Base-by-base conservation (phyloP, 2,797 vertebrate species). In the Pelochelys cantorii region DNA sequence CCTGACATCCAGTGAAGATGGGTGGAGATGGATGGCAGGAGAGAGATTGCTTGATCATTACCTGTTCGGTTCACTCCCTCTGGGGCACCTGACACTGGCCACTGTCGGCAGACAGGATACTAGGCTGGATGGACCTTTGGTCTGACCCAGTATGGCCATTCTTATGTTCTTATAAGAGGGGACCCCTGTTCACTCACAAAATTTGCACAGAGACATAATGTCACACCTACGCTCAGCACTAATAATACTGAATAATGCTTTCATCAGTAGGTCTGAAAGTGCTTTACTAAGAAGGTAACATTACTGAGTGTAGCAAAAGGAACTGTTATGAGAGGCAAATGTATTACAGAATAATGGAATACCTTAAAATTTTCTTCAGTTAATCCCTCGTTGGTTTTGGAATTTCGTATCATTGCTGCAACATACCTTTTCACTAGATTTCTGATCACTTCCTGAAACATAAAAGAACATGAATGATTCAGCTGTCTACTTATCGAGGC, bases 321-420 rank as follows among this genome's bases (percentile, higher is more conserved):
- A 84, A 77, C 59, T 52, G 29, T 48, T 53, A 18, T 7, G 87
- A 42, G 27, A n/a, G 54, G 55, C 52, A 15, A 71, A 56, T 82
- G 37, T 6, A 87, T 77, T 75, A 88, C 89, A 31, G 79, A 90
- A 71, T 11, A 71, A 27, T 15, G 3, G n/a, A 37, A 96, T 97
- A 99, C 99, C 99, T 99, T 99, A 85, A 99, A 99, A 94, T 99
- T 99, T 97, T 99, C 99, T 97, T 99, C 99, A 1, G 99, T 99
- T 95, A 99, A 98, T 3, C 99, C 99, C 95, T 99, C 99, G 0
- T 99, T 99, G 48, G 99, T 99, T 98, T 99, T 99, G 86, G 99
- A 99, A 95, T 99, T 99, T 97, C 99, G 98, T 93, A 99, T 99
- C 99, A 99, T 99, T 88, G 99, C 99, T 52, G 99, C 99, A 23